These are phyloP conservation scores for Lagria hirta DNA, from an alignment of 2,888 invertebrate genomes.

Conservation along the genomic window DNA sequence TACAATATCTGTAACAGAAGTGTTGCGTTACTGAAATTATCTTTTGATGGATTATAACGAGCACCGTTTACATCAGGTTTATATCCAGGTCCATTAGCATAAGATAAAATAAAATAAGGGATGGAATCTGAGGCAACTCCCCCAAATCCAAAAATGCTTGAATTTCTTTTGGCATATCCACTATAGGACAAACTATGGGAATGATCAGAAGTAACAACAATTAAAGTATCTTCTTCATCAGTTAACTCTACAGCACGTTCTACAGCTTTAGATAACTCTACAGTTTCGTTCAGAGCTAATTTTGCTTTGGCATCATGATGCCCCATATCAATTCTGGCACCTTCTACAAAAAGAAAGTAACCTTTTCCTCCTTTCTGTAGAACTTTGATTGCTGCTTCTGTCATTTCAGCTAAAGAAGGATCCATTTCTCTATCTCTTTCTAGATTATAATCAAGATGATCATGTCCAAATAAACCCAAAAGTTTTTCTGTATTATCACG, in stretches of 20 bases:
- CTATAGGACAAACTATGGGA: constrained; percentile 72
- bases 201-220: constrained; percentile 77
- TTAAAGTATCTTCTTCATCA: constrained; percentile 69
- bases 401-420: constrained; percentile 79
- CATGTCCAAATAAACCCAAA: constrained; percentile 69
- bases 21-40: constrained; percentile 8
- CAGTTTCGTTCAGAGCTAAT: constrained; percentile 73
- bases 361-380: constrained; percentile 65
- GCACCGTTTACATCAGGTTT: constrained; percentile 51
- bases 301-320: constrained; percentile 69
- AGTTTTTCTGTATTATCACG: constrained; percentile 17
- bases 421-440: constrained; percentile 59
- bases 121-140: constrained; percentile 56
- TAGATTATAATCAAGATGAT: constrained; percentile 58
- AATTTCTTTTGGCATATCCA: constrained; percentile 71
- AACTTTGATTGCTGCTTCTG: constrained; percentile 71
- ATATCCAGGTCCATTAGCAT: constrained; percentile 72
- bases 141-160: constrained; percentile 59
- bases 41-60: constrained; percentile 20
- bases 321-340: constrained; percentile 72
- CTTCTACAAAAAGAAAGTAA: constrained; percentile 76
- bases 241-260: constrained; percentile 65
- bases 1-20: too few species aligned
- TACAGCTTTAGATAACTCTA: constrained; percentile 59
- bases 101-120: constrained; percentile 67